Evolutionary conservation across 1,140 invertebrate genomes (phyloP), one percentile per base, ranked within the genome.

Genomic region (Holotrichia oblita): DNA sequence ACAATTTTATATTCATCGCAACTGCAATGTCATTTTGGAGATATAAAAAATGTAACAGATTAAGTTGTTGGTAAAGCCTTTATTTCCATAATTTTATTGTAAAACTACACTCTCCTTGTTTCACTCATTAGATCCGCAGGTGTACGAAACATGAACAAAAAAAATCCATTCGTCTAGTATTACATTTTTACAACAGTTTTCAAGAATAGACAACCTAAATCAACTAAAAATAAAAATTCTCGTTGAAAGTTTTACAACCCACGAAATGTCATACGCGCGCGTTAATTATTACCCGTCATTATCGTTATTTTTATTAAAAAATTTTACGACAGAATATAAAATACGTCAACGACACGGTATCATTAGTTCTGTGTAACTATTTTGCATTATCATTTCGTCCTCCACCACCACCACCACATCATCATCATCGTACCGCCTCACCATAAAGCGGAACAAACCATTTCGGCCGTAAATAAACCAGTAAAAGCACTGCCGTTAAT

Each of bases 281-380:
- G 27, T 34, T 34, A 34, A 34, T 34, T 34, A 34, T 34, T 55
- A 6, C 48, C 17, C 48, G 12, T 55, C 48, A 55, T 55, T 55
- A 55, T 14, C 27, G 27, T 34, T 34, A 34, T 55, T n/a, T 17
- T 17, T 55, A 55, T 55, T 55, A 55, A 55, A 34, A 34, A 55
- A 55, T 55, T 55, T 55, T 55, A 55, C 48, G 48, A 55, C 48
- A 14, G 14, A 14, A 34, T 34, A 55, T 55, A 55, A 55, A 55
- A 55, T 55, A n/a, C 48, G 48, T 55, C 48, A 55, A 55, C 48
- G 48, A 17, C 48, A 17, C 12, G 48, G 12, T 55, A 55, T 55
- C 48, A 55, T 55, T 55, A 55, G n/a, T 55, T 55, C 4, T 34
- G 27, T 55, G 48, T 55, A 55, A 55, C 48, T 55, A 55, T 55